Conservation (phyloP, 2,797 vertebrate genomes). For the Anomalospiza imberbis region DNA sequence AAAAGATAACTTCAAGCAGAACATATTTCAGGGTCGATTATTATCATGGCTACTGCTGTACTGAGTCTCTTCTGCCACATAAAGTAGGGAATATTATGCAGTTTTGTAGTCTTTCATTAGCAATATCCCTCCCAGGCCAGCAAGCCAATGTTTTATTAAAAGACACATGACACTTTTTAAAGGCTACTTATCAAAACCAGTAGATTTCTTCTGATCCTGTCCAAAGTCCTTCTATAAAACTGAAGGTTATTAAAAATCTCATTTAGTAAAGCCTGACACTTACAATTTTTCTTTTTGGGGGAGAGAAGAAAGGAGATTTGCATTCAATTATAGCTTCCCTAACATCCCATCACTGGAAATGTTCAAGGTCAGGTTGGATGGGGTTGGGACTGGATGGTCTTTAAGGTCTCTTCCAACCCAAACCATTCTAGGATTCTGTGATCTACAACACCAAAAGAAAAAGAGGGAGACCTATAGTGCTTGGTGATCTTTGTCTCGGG, state of each 20-base stretch:
- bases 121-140: neutral
- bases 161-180: neutral
- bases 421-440: neutral
- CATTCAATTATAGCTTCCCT: neutral
- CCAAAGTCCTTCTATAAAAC: neutral
- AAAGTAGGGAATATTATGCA: neutral
- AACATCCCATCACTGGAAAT: neutral
- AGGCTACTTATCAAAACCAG: neutral
- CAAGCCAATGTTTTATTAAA: neutral
- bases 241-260: neutral
- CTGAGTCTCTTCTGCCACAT: neutral
- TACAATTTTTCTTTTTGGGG: fast-evolving
- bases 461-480: neutral
- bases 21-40: neutral
- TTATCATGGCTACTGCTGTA: neutral
- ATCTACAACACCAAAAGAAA: neutral
- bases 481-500: neutral
- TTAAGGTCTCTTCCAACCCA: neutral
- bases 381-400: neutral
- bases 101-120: neutral
- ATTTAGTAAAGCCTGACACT: neutral
- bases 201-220: neutral
- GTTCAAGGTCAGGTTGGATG: neutral
- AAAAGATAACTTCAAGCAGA: neutral
- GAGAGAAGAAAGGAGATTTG: neutral